Evolutionary conservation across 2,888 invertebrate species (phyloP).

Genomic region (Chrysomela aeneicollis): DNA sequence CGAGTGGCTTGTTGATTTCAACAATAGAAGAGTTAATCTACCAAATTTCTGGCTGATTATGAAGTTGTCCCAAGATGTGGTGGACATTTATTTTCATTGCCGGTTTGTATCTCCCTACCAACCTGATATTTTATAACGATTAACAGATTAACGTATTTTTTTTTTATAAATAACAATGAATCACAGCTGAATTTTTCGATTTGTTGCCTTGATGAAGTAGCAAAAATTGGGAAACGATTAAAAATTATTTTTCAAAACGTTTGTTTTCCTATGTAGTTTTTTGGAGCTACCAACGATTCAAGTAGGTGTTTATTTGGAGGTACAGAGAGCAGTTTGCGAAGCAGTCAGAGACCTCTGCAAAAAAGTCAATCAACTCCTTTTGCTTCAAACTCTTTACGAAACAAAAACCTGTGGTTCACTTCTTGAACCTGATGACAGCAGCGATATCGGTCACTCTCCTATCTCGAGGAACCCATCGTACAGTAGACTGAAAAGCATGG

Average conservation of each 20-base stretch:
- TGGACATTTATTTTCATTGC: slow-evolving; percentile 74
- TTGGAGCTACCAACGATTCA: slow-evolving; percentile 64
- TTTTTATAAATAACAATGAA: too few relatives aligned
- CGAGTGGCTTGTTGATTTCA: slow-evolving; percentile 66
- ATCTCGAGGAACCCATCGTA: slow-evolving; percentile 53
- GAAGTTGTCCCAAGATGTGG: slow-evolving; percentile 66
- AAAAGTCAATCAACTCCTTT: slow-evolving; percentile 72
- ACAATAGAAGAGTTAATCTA: slow-evolving; percentile 63
- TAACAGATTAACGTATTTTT: too few relatives aligned
- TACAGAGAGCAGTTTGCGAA: slow-evolving; percentile 64
- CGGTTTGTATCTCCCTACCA: slow-evolving; percentile 59
- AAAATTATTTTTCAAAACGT: background rate
- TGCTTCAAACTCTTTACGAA: slow-evolving; percentile 74
- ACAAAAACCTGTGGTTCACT: slow-evolving; percentile 72
- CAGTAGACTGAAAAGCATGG: slow-evolving; percentile 55
- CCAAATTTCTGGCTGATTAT: slow-evolving; percentile 79
- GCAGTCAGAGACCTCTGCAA: slow-evolving; percentile 69
- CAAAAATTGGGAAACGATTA: too few relatives aligned
- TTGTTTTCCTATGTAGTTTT: slow-evolving; percentile 58
- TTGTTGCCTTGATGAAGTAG: too few relatives aligned
- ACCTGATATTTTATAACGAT: slow-evolving; percentile 11
- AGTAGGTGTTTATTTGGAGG: slow-evolving; percentile 64
- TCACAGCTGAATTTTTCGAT: too few relatives aligned
- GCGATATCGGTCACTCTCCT: slow-evolving; percentile 47
- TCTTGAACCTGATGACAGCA: slow-evolving; percentile 69